A percentile compares a stretch with the other conserved stretches of the same genome.
These are phyloP conservation scores for Ormyrus labotus DNA, from an alignment of 2,888 invertebrate species.

Conservation along the genomic window DNA sequence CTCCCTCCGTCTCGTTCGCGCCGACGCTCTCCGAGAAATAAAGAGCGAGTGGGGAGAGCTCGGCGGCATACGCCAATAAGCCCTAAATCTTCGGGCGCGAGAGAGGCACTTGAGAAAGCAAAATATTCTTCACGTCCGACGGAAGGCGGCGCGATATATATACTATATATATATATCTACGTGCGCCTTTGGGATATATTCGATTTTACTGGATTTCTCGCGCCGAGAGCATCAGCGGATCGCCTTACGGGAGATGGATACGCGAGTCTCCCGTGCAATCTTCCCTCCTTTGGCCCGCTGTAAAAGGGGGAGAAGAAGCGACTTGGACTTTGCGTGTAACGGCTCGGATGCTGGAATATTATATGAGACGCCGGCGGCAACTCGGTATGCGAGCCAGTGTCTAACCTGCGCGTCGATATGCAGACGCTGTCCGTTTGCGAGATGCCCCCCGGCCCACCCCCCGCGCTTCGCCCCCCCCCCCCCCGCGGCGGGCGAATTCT, in stretches of 20 bases:
- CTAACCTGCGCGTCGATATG: constrained; percentile 65
- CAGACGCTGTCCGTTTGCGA: constrained; percentile 64
- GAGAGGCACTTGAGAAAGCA: constrained; percentile 49
- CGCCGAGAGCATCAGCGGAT: constrained; percentile 4
- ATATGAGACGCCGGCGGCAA: constrained; percentile 19
- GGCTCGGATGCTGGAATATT: constrained; percentile 48
- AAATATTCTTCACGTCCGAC: constrained; percentile 45
- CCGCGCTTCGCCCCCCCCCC: neutral
- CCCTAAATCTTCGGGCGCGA: constrained; percentile 43
- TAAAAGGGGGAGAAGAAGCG: constrained; percentile 50
- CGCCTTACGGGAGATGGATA: neutral
- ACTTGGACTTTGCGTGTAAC: constrained; percentile 56
- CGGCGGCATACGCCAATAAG: constrained; percentile 38
- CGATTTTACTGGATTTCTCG: constrained; percentile 49
- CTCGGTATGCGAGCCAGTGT: constrained; percentile 65
- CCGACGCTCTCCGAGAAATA: neutral
- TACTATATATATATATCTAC: too few relatives aligned
- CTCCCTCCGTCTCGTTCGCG: neutral
- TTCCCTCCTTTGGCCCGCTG: neutral
- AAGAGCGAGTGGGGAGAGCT: neutral
- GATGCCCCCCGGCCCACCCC: constrained; percentile 29
- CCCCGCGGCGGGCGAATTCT: constrained; percentile 58
- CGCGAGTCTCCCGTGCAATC: constrained; percentile 1
- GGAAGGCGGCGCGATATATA: neutral
- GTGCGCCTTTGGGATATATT: constrained; percentile 35